These are phyloP conservation scores for Anoplius nigerrimus DNA, from an alignment of 2,888 invertebrate species.

Conservation along the genomic window DNA sequence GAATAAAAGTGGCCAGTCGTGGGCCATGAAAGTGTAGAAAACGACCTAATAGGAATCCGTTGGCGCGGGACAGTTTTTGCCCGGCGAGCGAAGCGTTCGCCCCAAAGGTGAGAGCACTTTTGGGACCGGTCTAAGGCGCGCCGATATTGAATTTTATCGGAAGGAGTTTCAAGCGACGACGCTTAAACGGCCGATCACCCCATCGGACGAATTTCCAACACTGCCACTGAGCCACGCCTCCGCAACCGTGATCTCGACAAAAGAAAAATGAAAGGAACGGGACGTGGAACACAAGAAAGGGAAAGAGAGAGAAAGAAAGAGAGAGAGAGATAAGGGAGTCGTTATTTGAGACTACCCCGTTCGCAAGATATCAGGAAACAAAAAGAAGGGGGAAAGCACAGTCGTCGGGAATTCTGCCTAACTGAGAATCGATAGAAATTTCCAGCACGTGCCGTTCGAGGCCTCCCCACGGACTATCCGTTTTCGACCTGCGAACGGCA, in stretches of 20 bases:
- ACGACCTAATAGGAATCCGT: no score
- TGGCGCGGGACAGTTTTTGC: no score
- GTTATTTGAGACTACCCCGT: slow-evolving; percentile 39
- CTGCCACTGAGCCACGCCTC: slow-evolving; percentile 14
- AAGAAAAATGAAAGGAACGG: slow-evolving; percentile 2
- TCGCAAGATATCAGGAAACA: slow-evolving; percentile 31
- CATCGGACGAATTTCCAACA: slow-evolving; percentile 21
- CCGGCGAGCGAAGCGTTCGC: no score
- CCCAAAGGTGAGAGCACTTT: no score
- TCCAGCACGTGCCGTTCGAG: slow-evolving; percentile 24
- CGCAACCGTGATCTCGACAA: not conserved
- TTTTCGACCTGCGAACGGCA: slow-evolving; percentile 50
- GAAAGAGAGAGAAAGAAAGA: not conserved
- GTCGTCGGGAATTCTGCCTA: slow-evolving; percentile 25
- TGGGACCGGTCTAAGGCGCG: no score
- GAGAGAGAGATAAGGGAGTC: slow-evolving; percentile 37
- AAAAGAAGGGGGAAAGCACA: not conserved
- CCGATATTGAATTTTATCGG: slow-evolving; percentile 20
- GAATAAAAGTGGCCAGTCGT: no score
- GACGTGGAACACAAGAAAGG: no score
- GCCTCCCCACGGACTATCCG: slow-evolving; percentile 33
- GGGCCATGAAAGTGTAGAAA: no score
- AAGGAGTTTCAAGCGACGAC: slow-evolving; percentile 19
- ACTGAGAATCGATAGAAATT: slow-evolving; percentile 59
- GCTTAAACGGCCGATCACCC: slow-evolving; percentile 14